Evolutionary conservation across 2,888 invertebrate genomes (phyloP).

Genomic region (Leucophenga montana): DNA sequence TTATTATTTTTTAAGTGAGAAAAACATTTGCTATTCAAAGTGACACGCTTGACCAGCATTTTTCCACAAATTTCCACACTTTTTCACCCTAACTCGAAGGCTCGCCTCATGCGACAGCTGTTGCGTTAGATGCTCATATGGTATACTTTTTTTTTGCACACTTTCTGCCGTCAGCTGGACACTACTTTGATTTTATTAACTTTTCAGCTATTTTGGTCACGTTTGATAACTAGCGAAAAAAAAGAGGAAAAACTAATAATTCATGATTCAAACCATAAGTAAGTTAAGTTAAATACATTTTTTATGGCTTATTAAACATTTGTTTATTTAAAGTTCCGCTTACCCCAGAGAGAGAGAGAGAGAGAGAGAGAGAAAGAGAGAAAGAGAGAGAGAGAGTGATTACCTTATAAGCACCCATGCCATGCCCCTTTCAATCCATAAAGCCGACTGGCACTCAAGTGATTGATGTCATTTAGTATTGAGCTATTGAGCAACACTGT

Average conservation of each 20-base stretch:
- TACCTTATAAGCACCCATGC: too few relatives aligned
- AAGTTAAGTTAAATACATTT: constrained; percentile 62
- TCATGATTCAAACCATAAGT: constrained; percentile 43
- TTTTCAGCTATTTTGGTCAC: constrained; percentile 58
- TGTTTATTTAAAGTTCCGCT: constrained; percentile 53
- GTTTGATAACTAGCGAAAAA: constrained; percentile 56
- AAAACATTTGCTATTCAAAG: neutral
- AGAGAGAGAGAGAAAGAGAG: too few relatives aligned
- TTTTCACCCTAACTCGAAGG: neutral
- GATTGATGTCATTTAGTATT: constrained; percentile 3
- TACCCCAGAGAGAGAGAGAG: too few relatives aligned
- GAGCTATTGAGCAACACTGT: neutral
- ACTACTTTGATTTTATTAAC: constrained; percentile 46
- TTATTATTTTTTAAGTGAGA: neutral
- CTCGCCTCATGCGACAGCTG: neutral
- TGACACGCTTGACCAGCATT: constrained; percentile 12
- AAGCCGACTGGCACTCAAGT: constrained; percentile 4
- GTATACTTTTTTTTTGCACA: neutral
- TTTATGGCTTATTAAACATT: constrained; percentile 64
- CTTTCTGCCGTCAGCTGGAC: constrained; percentile 3
- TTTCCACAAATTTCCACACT: neutral
- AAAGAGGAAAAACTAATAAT: constrained; percentile 50
- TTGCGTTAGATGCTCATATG: neutral
- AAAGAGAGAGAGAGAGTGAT: too few relatives aligned
- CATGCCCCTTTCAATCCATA: neutral